Conservation (phyloP, 2,888 invertebrate genomes). For the Pachliopta kotzebuea region DNA sequence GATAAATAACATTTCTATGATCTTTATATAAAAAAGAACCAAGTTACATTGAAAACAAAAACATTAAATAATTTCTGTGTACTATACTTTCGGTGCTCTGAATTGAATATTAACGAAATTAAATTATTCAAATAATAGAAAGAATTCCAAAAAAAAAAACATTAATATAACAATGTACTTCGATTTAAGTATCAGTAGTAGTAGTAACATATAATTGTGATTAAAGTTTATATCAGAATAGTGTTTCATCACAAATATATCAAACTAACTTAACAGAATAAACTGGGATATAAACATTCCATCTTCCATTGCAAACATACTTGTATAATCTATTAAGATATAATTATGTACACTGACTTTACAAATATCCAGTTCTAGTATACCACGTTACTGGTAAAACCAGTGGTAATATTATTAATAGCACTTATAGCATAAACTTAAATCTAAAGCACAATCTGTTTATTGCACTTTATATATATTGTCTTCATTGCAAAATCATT, state of each 20-base stretch:
- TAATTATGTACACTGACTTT: constrained; percentile 24
- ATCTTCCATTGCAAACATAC: constrained; percentile 6
- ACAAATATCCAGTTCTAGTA: constrained; percentile 20
- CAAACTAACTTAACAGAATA: background rate
- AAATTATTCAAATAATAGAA: background rate
- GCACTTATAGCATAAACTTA: constrained; percentile 28
- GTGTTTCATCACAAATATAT: background rate
- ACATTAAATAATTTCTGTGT: constrained; percentile 23
- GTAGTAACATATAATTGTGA: constrained; percentile 5
- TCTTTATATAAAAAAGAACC: background rate
- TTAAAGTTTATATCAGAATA: background rate
- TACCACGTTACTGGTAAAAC: constrained; percentile 33
- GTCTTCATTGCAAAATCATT: constrained; percentile 40
- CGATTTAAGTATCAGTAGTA: background rate
- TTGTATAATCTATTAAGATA: constrained; percentile 6
- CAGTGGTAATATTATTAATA: constrained; percentile 35
- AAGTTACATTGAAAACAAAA: background rate
- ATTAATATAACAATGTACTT: background rate
- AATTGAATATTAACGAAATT: background rate
- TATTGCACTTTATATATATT: constrained; percentile 54
- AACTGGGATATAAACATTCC: constrained; percentile 11
- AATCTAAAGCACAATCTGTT: constrained; percentile 46
- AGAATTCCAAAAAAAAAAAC: background rate
- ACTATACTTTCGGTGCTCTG: constrained; percentile 25
- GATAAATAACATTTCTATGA: constrained; percentile 12